phyloP scores from a whole-genome alignment of 2,113 vertebrate species.

The Alosa alosa region DNA sequence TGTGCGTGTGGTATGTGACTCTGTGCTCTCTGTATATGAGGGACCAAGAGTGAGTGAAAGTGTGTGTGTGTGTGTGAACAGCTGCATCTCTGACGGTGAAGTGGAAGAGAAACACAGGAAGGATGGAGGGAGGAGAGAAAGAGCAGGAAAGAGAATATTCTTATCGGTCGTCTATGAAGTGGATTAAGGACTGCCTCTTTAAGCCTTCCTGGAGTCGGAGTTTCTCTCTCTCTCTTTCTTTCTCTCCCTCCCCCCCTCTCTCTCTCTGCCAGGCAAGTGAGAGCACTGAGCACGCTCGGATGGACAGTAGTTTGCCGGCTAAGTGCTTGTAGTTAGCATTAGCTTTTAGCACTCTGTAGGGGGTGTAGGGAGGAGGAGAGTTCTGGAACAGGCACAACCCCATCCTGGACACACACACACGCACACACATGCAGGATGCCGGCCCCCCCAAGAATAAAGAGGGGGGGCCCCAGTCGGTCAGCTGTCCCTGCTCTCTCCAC shows the following conservation, averaged over 20 bases:
- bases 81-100: neutral
- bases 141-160: no score
- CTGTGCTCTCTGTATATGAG: neutral
- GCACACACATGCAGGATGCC: neutral
- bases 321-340: neutral
- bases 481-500: neutral
- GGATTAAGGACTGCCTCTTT: neutral
- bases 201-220: neutral
- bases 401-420: neutral
- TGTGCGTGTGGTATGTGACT: no score
- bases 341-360: neutral
- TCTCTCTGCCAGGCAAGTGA: neutral
- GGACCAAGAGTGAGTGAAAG: neutral
- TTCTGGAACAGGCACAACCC: neutral
- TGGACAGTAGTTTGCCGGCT: conserved; percentile 6
- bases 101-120: neutral
- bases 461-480: neutral
- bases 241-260: neutral
- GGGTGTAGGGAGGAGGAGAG: neutral
- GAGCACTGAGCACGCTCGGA: neutral
- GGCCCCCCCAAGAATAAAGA: neutral
- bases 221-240: neutral
- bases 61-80: neutral
- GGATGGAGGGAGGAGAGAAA: neutral
- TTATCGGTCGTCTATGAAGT: neutral